phyloP scores from a whole-genome alignment of 2,113 vertebrate species.

The Menidia beryllina region DNA sequence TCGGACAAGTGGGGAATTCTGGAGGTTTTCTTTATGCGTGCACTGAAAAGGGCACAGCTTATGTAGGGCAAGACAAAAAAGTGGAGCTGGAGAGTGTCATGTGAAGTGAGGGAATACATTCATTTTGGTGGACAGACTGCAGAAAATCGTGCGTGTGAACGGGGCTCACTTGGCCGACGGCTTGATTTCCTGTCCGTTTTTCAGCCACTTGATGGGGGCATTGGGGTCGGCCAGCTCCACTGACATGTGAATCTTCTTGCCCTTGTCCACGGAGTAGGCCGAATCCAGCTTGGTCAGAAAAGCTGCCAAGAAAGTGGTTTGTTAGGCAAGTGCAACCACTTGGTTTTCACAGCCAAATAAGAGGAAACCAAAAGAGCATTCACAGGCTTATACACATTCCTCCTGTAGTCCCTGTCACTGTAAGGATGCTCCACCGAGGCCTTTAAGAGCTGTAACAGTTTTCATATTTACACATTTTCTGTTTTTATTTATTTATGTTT shows the following conservation, averaged over 20 bases:
- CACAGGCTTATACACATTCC: conserved; percentile 35
- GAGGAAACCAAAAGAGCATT: conserved; percentile 21
- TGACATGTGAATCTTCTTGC: conserved; percentile 84
- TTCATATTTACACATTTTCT: too few species aligned
- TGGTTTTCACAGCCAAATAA: conserved; percentile 37
- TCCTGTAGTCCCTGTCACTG: conserved; percentile 42
- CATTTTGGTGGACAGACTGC: background rate
- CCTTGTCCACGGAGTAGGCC: conserved; percentile 88
- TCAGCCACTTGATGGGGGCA: conserved; percentile 86
- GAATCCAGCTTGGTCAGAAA: conserved; percentile 88
- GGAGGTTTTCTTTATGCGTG: too few species aligned
- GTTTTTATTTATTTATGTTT: too few species aligned
- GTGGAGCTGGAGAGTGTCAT: too few species aligned
- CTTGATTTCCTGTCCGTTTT: conserved; percentile 90
- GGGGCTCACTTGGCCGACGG: conserved; percentile 87
- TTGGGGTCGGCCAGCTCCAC: conserved; percentile 87
- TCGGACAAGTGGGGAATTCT: too few species aligned
- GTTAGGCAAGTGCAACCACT: conserved; percentile 20
- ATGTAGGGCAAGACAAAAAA: too few species aligned
- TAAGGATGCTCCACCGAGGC: conserved; percentile 21
- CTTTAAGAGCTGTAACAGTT: conserved; percentile 34
- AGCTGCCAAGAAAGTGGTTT: conserved; percentile 71
- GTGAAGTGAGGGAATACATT: too few species aligned
- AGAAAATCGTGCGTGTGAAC: background rate
- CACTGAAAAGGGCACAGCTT: too few species aligned